phyloP scores from a whole-genome alignment of 2,888 invertebrate species.

The Polydrusus pterygomalis region DNA sequence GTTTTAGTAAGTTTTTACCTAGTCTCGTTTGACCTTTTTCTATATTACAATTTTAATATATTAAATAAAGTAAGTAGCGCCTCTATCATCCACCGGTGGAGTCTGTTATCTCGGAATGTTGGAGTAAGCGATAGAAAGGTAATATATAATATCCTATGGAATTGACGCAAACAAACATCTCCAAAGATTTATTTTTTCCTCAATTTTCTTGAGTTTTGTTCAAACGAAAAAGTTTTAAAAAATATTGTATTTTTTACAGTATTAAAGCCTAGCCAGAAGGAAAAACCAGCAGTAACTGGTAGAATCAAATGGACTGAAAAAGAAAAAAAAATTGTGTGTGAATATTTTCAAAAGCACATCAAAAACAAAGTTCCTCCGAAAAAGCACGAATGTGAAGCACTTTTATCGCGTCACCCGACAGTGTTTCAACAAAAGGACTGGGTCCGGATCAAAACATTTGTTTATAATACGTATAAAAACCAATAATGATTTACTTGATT shows the following conservation, averaged over 20 bases:
- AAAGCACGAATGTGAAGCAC: neutral
- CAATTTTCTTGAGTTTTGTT: neutral
- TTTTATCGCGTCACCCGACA: neutral
- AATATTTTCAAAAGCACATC: neutral
- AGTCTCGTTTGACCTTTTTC: too few species aligned
- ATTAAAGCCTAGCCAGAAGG: neutral
- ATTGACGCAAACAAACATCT: too few species aligned
- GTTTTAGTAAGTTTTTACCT: too few species aligned
- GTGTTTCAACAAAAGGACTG: neutral
- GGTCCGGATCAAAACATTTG: neutral
- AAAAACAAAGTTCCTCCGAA: neutral
- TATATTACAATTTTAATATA: too few species aligned
- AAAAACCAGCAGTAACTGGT: neutral
- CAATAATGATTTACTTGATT: neutral
- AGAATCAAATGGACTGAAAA: neutral
- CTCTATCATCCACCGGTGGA: too few species aligned
- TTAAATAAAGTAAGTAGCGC: too few species aligned
- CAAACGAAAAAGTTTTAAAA: neutral
- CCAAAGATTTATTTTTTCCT: too few species aligned
- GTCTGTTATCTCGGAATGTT: too few species aligned
- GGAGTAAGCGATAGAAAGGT: too few species aligned
- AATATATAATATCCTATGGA: too few species aligned
- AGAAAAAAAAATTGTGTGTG: neutral
- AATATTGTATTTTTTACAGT: neutral
- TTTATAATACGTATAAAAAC: neutral